A percentile compares a stretch with the other conserved stretches of the same genome.
Conservation (phyloP, 2,797 vertebrate species). For the Antennarius maculatus region DNA sequence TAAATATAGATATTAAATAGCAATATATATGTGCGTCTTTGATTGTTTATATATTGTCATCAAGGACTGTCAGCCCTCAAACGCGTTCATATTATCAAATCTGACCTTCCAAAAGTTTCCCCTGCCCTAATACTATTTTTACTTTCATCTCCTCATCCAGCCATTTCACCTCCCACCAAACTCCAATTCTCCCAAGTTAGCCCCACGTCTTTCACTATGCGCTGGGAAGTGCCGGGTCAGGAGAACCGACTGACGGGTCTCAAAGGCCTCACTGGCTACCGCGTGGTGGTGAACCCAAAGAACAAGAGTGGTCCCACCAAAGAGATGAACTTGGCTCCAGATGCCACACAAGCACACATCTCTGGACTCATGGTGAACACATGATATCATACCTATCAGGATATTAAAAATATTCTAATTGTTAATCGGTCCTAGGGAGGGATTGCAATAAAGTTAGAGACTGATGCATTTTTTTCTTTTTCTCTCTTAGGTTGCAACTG, state of each 20-base stretch:
- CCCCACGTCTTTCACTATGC: conserved; percentile 87
- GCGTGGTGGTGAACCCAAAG: conserved; percentile 91
- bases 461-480: background rate
- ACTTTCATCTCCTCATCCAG: conserved; percentile 62
- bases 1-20: too few species aligned
- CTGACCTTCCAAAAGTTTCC: too few species aligned
- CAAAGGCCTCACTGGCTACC: conserved; percentile 89
- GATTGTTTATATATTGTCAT: too few species aligned
- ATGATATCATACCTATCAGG: too few species aligned
- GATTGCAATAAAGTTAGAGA: conserved; percentile 1
- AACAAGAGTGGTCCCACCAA: conserved; percentile 89
- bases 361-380: conserved; percentile 91
- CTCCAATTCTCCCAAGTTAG: conserved; percentile 88
- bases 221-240: conserved; percentile 86
- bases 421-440: too few species aligned
- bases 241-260: conserved; percentile 85
- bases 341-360: conserved; percentile 86
- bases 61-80: background rate
- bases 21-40: too few species aligned
- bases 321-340: conserved; percentile 91
- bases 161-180: conserved; percentile 89
- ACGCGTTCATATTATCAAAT: too few species aligned
- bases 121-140: too few species aligned
- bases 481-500: conserved; percentile 87
- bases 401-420: too few species aligned